Conservation (phyloP, 1,140 invertebrate species). For the Acromyrmex heyeri region DNA sequence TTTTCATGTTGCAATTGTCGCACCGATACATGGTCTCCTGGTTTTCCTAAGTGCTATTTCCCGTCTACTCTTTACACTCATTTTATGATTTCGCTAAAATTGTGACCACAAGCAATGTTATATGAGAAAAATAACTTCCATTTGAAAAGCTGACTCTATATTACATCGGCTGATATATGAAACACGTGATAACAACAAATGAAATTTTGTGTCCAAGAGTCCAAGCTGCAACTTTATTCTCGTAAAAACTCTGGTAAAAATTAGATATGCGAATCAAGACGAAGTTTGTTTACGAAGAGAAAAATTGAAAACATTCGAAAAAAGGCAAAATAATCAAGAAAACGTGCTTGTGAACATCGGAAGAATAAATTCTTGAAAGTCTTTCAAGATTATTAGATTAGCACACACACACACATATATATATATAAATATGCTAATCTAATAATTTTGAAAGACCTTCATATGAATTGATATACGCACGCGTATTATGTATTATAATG, state of each 20-base stretch:
- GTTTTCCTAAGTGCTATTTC: not conserved
- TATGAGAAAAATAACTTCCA: not conserved
- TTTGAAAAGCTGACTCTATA: not conserved
- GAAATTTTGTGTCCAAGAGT: not conserved
- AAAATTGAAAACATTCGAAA: not conserved
- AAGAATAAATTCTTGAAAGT: not conserved
- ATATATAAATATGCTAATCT: no score
- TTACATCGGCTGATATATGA: not conserved
- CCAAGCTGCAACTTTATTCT: not conserved
- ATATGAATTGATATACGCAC: not conserved
- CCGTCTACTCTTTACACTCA: not conserved
- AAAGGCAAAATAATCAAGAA: constrained; percentile 1
- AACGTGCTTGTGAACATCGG: not conserved
- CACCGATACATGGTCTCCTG: not conserved
- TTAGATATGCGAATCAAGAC: not conserved
- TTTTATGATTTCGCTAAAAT: not conserved
- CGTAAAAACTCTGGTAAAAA: not conserved
- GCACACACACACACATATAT: not conserved
- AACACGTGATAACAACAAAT: not conserved
- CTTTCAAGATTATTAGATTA: not conserved
- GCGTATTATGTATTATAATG: not conserved
- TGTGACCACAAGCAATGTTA: not conserved
- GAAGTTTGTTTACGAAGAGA: not conserved
- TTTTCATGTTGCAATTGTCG: not conserved
- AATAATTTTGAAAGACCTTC: no score